phyloP scores from a whole-genome alignment of 2,113 vertebrate species.

The Danionella cerebrum region DNA sequence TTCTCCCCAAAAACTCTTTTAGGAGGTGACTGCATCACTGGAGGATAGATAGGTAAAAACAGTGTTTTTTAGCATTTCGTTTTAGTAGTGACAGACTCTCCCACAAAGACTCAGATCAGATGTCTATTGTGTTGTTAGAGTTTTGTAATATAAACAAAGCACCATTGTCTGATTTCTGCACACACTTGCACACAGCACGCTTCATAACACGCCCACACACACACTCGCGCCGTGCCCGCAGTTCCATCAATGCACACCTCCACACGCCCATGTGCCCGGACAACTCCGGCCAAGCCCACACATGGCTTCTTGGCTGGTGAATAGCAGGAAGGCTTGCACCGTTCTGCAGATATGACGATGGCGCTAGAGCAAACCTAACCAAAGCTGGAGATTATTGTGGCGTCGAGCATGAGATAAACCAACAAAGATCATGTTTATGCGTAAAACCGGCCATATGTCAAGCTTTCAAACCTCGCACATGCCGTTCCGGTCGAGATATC shows the following conservation, averaged over 20 bases:
- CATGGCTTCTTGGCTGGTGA: conserved; percentile 39
- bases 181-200: background rate
- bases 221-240: conserved; percentile 26
- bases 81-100: too few species aligned
- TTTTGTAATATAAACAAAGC: too few species aligned
- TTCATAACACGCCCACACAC: conserved; percentile 27
- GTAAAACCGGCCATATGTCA: conserved; percentile 16
- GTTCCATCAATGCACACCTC: conserved; percentile 34
- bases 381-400: conserved; percentile 4
- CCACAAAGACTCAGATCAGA: too few species aligned
- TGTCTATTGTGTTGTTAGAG: too few species aligned
- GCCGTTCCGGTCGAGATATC: conserved; percentile 39
- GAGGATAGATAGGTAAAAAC: too few species aligned
- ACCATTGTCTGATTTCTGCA: background rate
- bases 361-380: background rate
- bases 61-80: too few species aligned
- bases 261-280: conserved; percentile 36
- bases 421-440: conserved; percentile 3
- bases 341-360: background rate
- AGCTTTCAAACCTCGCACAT: background rate
- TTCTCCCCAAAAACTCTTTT: too few species aligned
- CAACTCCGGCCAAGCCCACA: conserved; percentile 30
- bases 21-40: too few species aligned
- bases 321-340: conserved; percentile 15
- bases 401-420: conserved; percentile 1